Evolutionary conservation across 1,140 invertebrate species (phyloP).

Genomic region (Hermetia illucens): DNA sequence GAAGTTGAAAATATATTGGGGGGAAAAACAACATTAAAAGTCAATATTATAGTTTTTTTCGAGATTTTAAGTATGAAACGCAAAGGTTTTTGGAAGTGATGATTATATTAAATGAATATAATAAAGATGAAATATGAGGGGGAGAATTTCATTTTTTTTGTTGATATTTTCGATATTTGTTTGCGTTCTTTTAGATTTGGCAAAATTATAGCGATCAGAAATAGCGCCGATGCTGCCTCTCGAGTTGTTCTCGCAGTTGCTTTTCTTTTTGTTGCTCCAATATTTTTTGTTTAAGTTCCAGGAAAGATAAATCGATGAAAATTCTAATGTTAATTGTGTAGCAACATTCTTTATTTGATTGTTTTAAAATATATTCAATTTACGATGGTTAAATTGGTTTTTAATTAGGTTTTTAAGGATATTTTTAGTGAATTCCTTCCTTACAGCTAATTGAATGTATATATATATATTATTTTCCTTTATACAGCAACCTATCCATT

Average conservation of each 20-base stretch:
- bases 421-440: neutral
- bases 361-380: neutral
- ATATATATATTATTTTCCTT: neutral
- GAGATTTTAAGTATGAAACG: no score
- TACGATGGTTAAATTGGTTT: no score
- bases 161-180: constrained; percentile 11
- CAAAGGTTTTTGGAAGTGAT: no score
- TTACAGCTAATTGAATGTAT: neutral
- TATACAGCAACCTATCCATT: neutral
- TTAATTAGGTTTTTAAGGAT: no score
- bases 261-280: constrained; percentile 36
- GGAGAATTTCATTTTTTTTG: constrained; percentile 8
- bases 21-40: no score
- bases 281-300: constrained; percentile 61
- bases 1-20: no score
- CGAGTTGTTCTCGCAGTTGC: constrained; percentile 25
- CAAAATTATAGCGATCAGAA: neutral
- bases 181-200: constrained; percentile 8
- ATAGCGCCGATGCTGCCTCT: constrained; percentile 19
- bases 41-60: no score
- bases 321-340: constrained; percentile 48
- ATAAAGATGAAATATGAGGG: neutral
- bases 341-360: constrained; percentile 13
- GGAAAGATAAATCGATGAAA: constrained; percentile 61
- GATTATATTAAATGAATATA: neutral